Base-by-base conservation (phyloP, 2,113 vertebrate genomes). In the Myotis lucifugus region DNA sequence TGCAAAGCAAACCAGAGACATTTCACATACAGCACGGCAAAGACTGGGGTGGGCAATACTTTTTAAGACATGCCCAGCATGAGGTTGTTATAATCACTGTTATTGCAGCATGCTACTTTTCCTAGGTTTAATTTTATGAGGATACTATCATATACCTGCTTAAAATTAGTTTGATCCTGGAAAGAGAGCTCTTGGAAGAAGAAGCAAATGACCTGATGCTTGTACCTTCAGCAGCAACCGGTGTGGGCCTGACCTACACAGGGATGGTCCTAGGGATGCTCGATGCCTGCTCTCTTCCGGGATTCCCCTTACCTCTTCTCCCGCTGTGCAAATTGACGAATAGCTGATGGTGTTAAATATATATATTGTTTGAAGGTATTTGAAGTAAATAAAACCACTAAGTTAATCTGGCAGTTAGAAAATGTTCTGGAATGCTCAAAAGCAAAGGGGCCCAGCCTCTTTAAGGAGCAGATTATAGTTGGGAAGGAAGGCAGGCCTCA, bases 1-100 rank as follows among this genome's bases (percentile, higher is more conserved):
- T 99, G 98, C 9, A 97, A 98, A 1, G 88, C 48, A 97, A 97
- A 97, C 6, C 27, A 79, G 69, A 89, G 67, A 69, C 72, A 46
- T 0, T 72, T 93, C 27, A 61, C 11, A 67, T 12, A 42, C 6
- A 93, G 56, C 3, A 91, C 12, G 86, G 89, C 19, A 54, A 84
- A 2, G 61, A 74, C 1, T 42, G 48, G 85, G 25, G 42, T 32
- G 54, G 64, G 34, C 21, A n/a, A 77, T 1, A 18, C 2, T 40
- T 0, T 34, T 8, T 23, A 1, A 7, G 3, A 21, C 64, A 59
- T 0, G 1, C 15, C 56, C 46, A 74, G 64, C n/a, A 82, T 18
- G 29, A 2, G 29, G 15, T 18, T 37, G 15, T 37, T 10, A 27
- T 8, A 4, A 18, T 70, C 21, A 25, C 50, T 15, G 12, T 76